A percentile compares a stretch with the other conserved stretches of the same genome.
phyloP scores from a whole-genome alignment of 2,113 vertebrate species.

The Gasterosteus aculeatus region DNA sequence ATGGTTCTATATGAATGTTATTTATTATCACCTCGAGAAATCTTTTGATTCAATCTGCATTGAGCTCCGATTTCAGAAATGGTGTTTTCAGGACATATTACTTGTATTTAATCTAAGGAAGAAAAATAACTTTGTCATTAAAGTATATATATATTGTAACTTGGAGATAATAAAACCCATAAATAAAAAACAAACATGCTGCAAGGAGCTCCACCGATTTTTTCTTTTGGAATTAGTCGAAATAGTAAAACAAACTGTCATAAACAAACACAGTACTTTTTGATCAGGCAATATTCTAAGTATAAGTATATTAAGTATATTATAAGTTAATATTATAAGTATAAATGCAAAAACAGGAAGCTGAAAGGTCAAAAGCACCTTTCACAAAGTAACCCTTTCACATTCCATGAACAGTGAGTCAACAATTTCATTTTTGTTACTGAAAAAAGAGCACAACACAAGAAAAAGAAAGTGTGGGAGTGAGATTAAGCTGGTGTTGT shows the following conservation, averaged over 20 bases:
- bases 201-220: constrained; percentile 6
- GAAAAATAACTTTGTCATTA: neutral
- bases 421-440: neutral
- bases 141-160: constrained; percentile 5
- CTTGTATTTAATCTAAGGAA: neutral
- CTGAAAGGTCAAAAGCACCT: neutral
- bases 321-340: no score
- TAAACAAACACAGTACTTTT: constrained; percentile 15
- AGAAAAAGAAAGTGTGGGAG: neutral
- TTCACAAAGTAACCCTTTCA: neutral
- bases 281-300: constrained; percentile 16
- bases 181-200: neutral
- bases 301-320: no score
- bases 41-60: neutral
- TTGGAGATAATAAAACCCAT: neutral
- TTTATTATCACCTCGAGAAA: neutral
- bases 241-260: constrained; percentile 4
- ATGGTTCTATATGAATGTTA: constrained; percentile 20
- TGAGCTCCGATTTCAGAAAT: neutral
- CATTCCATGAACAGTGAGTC: neutral
- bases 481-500: neutral
- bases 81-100: neutral
- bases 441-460: neutral
- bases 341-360: constrained; percentile 7
- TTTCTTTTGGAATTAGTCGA: constrained; percentile 24